Base-by-base conservation (phyloP, 2,797 vertebrate species). In the Anguilla marmorata region DNA sequence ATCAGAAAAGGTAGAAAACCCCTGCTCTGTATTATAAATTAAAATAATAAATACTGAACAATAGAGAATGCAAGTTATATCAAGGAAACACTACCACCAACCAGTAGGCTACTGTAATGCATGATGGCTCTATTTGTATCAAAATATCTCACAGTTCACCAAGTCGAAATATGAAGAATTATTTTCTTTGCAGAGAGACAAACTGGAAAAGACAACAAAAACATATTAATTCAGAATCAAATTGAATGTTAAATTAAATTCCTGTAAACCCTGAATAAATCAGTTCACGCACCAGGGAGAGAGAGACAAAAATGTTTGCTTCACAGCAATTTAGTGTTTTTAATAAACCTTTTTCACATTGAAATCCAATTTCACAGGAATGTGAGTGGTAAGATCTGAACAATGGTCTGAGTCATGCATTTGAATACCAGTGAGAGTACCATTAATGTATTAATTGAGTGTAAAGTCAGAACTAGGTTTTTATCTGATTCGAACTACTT, bases 241-340 rank as follows among this genome's bases (percentile, higher is more conserved):
- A 85, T 63, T 88, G 84, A 88, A 88, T 85, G 72, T 88, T 69
- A 88, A 85, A 85, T 85, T 86, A 69, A 89, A 82, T 79, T 60
- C 79, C 85, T 9, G 45, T 41, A 48, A 86, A 84, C 76, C 50
- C 33, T 72, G 60, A 86, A 74, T 83, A 50, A 86, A 86, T 89
- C 50, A 72, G 79, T 86, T 69, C 86, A 72, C 11, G 76, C 58
- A 63, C 85, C n/a, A 9, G 45, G 58, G 30, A 86, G 45, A 52
- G 85, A 83, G 69, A 80, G 50, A 80, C 41, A 83, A 83, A 82
- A 37, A 82, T 87, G 74, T 52, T 88, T 80, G 87, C 80, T 88
- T 86, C 72, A 80, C 56, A 86, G 72, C 85, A 88, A 84, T 86
- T 86, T 86, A 76, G 69, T 74, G 72, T 76, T 56, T 86, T 24